These are phyloP conservation scores for Mastigias papua DNA, from an alignment of 30 jellyfish, hydroid and myxozoan genomes.

Conservation along the genomic window DNA sequence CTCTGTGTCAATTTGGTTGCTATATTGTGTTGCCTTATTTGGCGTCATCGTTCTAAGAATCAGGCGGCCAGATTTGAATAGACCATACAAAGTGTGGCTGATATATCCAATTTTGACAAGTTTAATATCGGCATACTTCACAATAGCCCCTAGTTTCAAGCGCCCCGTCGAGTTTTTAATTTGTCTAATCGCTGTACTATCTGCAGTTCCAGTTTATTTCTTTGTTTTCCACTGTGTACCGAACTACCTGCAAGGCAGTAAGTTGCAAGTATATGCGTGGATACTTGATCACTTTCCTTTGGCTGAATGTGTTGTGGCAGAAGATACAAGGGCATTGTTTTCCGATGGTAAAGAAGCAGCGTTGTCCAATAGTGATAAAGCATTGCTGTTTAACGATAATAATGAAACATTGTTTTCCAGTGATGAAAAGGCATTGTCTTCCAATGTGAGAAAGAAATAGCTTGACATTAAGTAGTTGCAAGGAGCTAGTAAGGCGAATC, in stretches of 20 bases:
- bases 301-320: background rate
- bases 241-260: background rate
- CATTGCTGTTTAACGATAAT: no score
- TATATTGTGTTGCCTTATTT: slow-evolving; percentile 1
- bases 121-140: slow-evolving; percentile 10
- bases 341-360: no score
- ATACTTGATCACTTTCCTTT: background rate
- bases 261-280: background rate
- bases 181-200: background rate
- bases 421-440: background rate
- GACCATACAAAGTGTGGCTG: slow-evolving; percentile 72
- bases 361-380: no score
- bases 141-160: slow-evolving; percentile 31
- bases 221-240: background rate
- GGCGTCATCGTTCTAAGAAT: slow-evolving; percentile 24
- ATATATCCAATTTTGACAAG: slow-evolving; percentile 41
- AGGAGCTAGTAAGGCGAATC: no score
- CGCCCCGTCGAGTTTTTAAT: slow-evolving; percentile 27
- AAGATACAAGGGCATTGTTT: background rate
- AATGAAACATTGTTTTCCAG: background rate
- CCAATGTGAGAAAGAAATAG: no score
- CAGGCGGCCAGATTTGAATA: slow-evolving; percentile 36
- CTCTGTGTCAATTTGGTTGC: slow-evolving; percentile 35
- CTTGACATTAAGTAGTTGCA: no score
- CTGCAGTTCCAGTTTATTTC: slow-evolving; percentile 32